Base-by-base conservation (phyloP, 2,888 invertebrate species). In the Muschampia plurimacula region DNA sequence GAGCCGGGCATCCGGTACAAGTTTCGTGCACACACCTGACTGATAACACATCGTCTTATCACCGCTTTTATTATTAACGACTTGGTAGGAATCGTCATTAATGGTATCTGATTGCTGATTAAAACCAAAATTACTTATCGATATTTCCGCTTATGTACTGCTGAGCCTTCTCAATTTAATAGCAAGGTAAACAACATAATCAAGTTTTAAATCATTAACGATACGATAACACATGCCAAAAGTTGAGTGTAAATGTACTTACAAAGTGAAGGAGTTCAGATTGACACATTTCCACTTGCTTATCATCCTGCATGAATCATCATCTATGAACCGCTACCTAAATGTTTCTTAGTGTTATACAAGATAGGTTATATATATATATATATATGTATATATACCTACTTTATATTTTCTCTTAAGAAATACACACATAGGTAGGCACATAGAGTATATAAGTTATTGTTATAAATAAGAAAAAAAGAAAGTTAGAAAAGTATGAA, bases 1-100 rank as follows among this genome's bases (percentile, higher is more conserved):
- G 22, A 62, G 62, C 28, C 69, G 69, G 52, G 62, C 69, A 55
- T 69, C 69, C 62, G 69, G 69, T 69, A 63, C 69, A 69, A 63
- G 52, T 55, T 52, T 63, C 63, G 63, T 69, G 15, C 69, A 69
- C 63, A 62, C 69, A 69, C 69, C 69, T 69, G 69, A 69, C 69
- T 69, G 69, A 69, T 69, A 69, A 41, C 52, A 41, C 22, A 0
- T 10, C 22, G 12, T n/a, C 39, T 69, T 63, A 69, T 69, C 63
- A 41, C 22, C 39, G 22, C 36, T 15, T 32, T 52, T 52, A 52
- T 52, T 62, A 68, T 60, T 22, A 52, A n/a, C 36, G 52, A 55
- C 28, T 62, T 41, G 39, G 15, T 55, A 55, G 22, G 13, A 49
- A n/a, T 67, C 57, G n/a, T 57, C 55, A 46, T 41, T 41, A 52